Percentiles rank a stretch among this genome's conserved stretches.
These are phyloP conservation scores for Chascanopsetta lugubris DNA, from an alignment of 2,113 vertebrate species.

Conservation along the genomic window DNA sequence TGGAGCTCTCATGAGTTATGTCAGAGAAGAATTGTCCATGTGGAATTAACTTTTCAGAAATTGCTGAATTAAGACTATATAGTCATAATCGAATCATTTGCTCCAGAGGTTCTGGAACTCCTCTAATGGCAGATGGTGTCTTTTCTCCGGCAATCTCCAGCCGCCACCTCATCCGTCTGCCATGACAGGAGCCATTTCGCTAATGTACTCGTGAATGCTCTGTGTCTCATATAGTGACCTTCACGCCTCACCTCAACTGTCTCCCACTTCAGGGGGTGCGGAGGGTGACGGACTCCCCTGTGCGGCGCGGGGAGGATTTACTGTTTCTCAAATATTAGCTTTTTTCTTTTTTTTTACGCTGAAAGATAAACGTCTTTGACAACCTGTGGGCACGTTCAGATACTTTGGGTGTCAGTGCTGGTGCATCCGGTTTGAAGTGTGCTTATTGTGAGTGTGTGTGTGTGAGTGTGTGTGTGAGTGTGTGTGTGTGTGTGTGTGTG, in stretches of 20 bases:
- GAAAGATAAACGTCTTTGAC: neutral
- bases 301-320: constrained; percentile 8
- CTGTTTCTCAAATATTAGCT: constrained; percentile 4
- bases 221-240: constrained; percentile 60
- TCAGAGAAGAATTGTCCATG: constrained; percentile 5
- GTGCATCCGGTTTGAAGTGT: neutral
- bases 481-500: neutral
- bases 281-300: constrained; percentile 15
- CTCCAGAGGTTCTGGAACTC: constrained; percentile 24
- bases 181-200: constrained; percentile 67
- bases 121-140: constrained; percentile 62
- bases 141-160: constrained; percentile 46
- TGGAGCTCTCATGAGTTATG: constrained; percentile 6
- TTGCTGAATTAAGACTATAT: constrained; percentile 43
- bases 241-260: constrained; percentile 52
- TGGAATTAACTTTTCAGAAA: constrained; percentile 11
- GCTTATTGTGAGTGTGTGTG: too few species aligned
- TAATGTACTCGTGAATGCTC: constrained; percentile 66
- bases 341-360: neutral
- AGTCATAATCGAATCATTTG: constrained; percentile 38
- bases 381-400: neutral
- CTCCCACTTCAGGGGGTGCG: constrained; percentile 19
- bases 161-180: constrained; percentile 64
- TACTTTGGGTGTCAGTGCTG: neutral
- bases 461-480: too few species aligned